These are phyloP conservation scores for Hyaena hyaena DNA, from an alignment of 2,113 vertebrate genomes.

Conservation along the genomic window DNA sequence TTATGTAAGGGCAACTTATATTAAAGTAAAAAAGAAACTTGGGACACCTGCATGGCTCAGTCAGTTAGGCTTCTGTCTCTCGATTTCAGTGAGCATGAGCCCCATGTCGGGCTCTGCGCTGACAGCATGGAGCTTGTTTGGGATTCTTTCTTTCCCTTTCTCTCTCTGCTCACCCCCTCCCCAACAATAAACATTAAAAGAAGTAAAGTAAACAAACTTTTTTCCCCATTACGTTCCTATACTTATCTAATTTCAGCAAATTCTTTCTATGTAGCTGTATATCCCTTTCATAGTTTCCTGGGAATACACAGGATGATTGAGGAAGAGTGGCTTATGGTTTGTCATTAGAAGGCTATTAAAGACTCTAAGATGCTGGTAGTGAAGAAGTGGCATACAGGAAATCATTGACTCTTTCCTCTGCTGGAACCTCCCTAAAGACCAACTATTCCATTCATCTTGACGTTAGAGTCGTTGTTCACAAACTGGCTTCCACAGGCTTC, in stretches of 20 bases:
- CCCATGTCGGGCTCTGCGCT: too few species aligned
- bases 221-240: not conserved
- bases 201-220: not conserved
- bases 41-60: too few species aligned
- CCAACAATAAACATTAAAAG: too few species aligned
- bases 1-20: not conserved
- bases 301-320: not conserved
- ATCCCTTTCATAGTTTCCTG: not conserved
- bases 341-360: not conserved
- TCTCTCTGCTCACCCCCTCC: too few species aligned
- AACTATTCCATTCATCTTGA: not conserved
- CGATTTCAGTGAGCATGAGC: too few species aligned
- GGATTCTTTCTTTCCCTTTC: too few species aligned
- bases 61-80: too few species aligned
- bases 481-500: not conserved
- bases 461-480: not conserved
- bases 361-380: not conserved
- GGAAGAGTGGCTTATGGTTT: not conserved
- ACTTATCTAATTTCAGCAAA: not conserved
- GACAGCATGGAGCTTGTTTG: too few species aligned
- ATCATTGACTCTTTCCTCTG: not conserved
- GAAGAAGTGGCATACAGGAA: not conserved
- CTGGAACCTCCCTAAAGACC: not conserved
- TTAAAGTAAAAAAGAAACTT: conserved; percentile 14
- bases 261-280: not conserved